Conservation (phyloP, 2,888 invertebrate species). For the Sclerodermus sp. region DNA sequence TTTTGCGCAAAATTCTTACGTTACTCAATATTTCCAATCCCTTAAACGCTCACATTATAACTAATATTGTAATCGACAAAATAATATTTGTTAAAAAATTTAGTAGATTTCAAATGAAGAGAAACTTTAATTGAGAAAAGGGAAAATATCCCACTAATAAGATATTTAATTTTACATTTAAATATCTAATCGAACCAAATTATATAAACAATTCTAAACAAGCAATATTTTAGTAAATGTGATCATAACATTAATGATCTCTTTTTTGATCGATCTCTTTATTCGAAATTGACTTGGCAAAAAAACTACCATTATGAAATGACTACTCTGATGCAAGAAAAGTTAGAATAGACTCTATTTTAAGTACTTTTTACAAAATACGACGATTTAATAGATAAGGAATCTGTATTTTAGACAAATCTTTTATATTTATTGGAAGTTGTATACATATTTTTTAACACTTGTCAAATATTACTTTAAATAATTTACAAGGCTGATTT, state of each 20-base stretch:
- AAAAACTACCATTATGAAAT: conserved; percentile 37
- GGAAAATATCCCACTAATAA: not conserved
- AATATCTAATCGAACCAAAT: too few species aligned
- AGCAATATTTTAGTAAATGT: too few species aligned
- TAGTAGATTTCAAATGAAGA: conserved; percentile 21
- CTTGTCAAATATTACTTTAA: conserved; percentile 14
- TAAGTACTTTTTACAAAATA: conserved; percentile 47
- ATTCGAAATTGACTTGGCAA: conserved; percentile 19
- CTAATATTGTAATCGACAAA: conserved; percentile 12
- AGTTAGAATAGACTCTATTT: conserved; percentile 50
- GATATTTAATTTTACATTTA: too few species aligned
- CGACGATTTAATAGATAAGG: conserved; percentile 37
- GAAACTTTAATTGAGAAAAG: not conserved
- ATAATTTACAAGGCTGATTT: conserved; percentile 31
- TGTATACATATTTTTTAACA: conserved; percentile 38
- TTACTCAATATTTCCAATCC: conserved; percentile 43
- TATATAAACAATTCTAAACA: too few species aligned
- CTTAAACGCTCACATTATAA: conserved; percentile 22
- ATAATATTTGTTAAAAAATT: conserved; percentile 11
- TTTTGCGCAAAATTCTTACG: conserved; percentile 18
- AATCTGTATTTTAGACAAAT: conserved; percentile 39
- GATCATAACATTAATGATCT: too few species aligned
- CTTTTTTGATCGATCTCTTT: too few species aligned
- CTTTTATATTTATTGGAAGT: conserved; percentile 48
- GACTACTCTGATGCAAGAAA: conserved; percentile 39